Conservation (phyloP, 2,888 invertebrate genomes). For the Eristalis pertinax region DNA sequence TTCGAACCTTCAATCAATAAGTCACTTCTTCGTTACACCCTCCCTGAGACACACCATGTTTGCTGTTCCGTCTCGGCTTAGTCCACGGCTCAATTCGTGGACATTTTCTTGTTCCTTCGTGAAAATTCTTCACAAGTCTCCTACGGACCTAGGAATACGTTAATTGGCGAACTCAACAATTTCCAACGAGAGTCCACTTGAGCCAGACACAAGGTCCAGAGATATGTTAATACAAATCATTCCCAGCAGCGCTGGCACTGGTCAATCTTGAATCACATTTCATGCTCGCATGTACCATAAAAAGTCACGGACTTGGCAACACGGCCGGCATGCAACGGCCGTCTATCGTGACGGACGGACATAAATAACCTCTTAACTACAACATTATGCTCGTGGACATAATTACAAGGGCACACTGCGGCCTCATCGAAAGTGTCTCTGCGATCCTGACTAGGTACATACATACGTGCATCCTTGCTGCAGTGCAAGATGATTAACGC, state of each 20-base stretch:
- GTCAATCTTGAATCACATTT: not conserved
- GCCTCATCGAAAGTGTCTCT: constrained; percentile 53
- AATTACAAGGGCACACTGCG: constrained; percentile 20
- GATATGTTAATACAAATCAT: not conserved
- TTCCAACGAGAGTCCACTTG: too few species aligned
- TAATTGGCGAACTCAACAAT: too few species aligned
- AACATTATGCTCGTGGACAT: constrained; percentile 17
- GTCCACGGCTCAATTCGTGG: too few species aligned
- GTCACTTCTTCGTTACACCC: too few species aligned
- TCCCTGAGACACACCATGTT: too few species aligned
- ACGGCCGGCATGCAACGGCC: not conserved
- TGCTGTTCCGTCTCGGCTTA: too few species aligned
- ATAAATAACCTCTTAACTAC: constrained; percentile 25
- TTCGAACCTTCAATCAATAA: too few species aligned
- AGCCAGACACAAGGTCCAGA: not conserved
- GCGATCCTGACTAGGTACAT: constrained; percentile 5
- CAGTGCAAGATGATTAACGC: constrained; percentile 34
- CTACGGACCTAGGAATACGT: too few species aligned
- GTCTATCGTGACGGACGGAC: constrained; percentile 5
- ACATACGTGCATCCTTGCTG: not conserved
- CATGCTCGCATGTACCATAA: not conserved
- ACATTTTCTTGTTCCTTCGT: too few species aligned
- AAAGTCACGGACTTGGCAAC: not conserved
- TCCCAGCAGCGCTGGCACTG: not conserved
- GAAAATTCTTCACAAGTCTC: too few species aligned